Evolutionary conservation across 2,113 vertebrate species (phyloP).

Genomic region (Falcunculus frontatus): DNA sequence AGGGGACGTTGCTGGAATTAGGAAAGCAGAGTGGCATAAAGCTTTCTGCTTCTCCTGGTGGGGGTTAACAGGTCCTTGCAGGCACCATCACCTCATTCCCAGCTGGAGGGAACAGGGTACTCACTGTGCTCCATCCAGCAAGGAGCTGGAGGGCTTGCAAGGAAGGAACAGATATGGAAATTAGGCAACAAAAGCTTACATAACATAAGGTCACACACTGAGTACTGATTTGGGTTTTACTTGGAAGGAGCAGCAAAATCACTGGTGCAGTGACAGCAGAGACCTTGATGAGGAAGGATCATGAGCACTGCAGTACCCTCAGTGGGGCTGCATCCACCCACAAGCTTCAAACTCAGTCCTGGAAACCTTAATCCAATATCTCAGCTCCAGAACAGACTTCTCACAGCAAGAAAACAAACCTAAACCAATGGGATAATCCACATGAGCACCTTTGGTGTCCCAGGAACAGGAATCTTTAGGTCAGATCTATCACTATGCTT

Average conservation of each 20-base stretch:
- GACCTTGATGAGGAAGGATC: accelerated
- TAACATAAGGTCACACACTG: not conserved
- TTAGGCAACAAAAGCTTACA: accelerated
- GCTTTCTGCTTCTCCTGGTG: not conserved
- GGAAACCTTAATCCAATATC: not conserved
- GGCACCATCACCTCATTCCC: not conserved
- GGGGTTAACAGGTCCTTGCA: accelerated
- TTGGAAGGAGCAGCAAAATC: not conserved
- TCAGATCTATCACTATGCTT: not conserved
- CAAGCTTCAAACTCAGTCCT: not conserved
- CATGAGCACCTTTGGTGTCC: not conserved
- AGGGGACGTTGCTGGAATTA: not conserved
- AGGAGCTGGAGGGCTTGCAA: not conserved
- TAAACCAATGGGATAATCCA: not conserved
- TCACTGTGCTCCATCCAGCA: not conserved
- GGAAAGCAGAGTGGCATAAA: too few relatives aligned
- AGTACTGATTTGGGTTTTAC: not conserved
- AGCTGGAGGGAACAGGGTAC: not conserved
- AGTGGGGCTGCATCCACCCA: not conserved
- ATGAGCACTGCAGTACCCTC: accelerated
- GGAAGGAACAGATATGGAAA: not conserved
- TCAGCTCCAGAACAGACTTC: not conserved
- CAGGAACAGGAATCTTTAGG: accelerated
- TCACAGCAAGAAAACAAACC: not conserved
- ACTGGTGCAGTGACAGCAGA: not conserved